phyloP scores from a whole-genome alignment of 2,797 vertebrate genomes.

The Takifugu rubripes region DNA sequence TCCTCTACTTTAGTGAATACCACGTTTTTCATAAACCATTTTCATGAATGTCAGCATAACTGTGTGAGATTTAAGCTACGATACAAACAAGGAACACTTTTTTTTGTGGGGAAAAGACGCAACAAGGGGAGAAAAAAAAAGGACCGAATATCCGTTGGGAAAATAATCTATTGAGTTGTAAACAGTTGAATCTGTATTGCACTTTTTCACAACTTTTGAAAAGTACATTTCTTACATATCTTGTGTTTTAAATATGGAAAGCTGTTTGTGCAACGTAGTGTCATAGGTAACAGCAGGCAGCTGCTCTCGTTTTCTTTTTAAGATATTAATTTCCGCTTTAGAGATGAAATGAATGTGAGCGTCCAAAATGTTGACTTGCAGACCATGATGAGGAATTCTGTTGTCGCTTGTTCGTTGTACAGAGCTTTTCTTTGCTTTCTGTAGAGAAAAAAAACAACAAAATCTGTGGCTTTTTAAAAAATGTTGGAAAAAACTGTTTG shows the following conservation, averaged over 20 bases:
- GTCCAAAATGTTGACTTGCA: slow-evolving; percentile 63
- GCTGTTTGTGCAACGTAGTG: slow-evolving; percentile 88
- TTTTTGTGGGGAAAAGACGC: slow-evolving; percentile 35
- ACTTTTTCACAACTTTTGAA: slow-evolving; percentile 91
- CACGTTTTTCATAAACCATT: slow-evolving; percentile 74
- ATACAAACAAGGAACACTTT: slow-evolving; percentile 65
- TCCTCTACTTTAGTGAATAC: slow-evolving; percentile 77
- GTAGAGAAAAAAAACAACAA: slow-evolving; percentile 63
- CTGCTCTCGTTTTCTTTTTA: slow-evolving; percentile 74
- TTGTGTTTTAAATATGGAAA: slow-evolving; percentile 87
- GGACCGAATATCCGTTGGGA: slow-evolving; percentile 67
- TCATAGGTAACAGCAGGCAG: slow-evolving; percentile 81
- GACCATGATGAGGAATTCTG: slow-evolving; percentile 73
- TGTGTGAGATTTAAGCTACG: slow-evolving; percentile 74
- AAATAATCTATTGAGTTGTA: slow-evolving; percentile 80
- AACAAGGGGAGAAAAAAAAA: slow-evolving; percentile 44
- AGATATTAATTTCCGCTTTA: slow-evolving; percentile 62
- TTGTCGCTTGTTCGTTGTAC: slow-evolving; percentile 83
- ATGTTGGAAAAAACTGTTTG: slow-evolving; percentile 56
- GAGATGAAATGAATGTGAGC: slow-evolving; percentile 71
- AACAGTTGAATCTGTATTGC: slow-evolving; percentile 89
- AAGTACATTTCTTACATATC: slow-evolving; percentile 89
- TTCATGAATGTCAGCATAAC: slow-evolving; percentile 84
- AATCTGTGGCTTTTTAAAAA: slow-evolving; percentile 82
- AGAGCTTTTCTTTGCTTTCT: slow-evolving; percentile 81